Percentiles rank a stretch among this genome's conserved stretches.
Evolutionary conservation across 2,888 invertebrate genomes (phyloP).

Genomic region (Ctena decussata): DNA sequence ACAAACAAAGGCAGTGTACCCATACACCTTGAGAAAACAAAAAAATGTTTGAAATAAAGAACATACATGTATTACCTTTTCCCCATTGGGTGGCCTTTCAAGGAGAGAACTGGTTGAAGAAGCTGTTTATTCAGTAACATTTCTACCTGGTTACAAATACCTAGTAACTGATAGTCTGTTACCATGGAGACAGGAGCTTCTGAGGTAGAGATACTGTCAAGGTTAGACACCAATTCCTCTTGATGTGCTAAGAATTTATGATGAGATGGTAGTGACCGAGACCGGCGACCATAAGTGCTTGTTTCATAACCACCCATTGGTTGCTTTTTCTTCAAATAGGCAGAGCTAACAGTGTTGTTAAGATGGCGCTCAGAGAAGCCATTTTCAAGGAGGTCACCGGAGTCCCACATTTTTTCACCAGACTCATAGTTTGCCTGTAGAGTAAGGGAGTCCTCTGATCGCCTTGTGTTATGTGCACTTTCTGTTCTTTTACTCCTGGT

Average conservation of each 20-base stretch:
- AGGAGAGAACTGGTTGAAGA: constrained; percentile 74
- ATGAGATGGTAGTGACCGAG: constrained; percentile 11
- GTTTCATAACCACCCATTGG: neutral
- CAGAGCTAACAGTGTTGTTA: constrained; percentile 52
- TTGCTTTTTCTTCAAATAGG: constrained; percentile 38
- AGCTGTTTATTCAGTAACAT: constrained; percentile 78
- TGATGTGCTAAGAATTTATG: constrained; percentile 37
- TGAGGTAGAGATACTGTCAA: constrained; percentile 27
- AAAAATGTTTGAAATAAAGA: too few relatives aligned
- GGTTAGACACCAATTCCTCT: constrained; percentile 34
- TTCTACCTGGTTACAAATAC: constrained; percentile 84
- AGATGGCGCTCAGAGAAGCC: constrained; percentile 67
- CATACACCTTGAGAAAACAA: too few relatives aligned
- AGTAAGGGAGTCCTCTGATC: constrained; percentile 24
- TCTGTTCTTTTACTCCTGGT: constrained; percentile 1
- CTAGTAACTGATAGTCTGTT: constrained; percentile 82
- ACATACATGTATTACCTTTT: constrained; percentile 64
- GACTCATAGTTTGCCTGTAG: constrained; percentile 22
- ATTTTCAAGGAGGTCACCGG: constrained; percentile 69
- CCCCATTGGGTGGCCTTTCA: constrained; percentile 64
- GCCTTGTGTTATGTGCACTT: constrained; percentile 4
- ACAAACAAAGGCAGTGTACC: too few relatives aligned
- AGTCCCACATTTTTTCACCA: constrained; percentile 64
- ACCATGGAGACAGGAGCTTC: constrained; percentile 35
- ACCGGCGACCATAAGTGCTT: neutral